Conservation (phyloP, 2,113 vertebrate genomes). For the Trichomycterus rosablanca region DNA sequence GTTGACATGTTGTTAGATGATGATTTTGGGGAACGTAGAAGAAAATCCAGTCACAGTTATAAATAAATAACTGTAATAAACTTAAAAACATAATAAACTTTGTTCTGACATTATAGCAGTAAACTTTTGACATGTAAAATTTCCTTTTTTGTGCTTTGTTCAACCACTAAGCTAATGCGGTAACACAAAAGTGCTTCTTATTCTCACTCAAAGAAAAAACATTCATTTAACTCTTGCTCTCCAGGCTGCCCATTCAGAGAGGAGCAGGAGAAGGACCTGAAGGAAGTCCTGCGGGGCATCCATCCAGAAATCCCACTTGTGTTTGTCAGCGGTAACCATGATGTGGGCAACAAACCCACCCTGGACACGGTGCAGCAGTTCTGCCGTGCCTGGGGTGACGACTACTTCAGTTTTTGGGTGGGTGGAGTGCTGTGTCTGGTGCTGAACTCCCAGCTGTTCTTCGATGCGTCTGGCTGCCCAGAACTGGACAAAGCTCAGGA, state of each 20-base stretch:
- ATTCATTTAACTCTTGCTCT: background rate
- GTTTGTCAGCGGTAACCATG: constrained; percentile 93
- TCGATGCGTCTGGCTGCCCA: constrained; percentile 75
- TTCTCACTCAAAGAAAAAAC: no score
- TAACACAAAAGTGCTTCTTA: no score
- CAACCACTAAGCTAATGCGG: no score
- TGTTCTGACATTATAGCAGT: no score
- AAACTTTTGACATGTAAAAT: no score
- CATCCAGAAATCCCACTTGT: constrained; percentile 80
- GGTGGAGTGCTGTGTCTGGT: constrained; percentile 89
- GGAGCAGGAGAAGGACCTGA: constrained; percentile 81
- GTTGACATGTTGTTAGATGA: no score
- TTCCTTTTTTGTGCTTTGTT: no score
- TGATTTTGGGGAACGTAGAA: no score
- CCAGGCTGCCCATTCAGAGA: constrained; percentile 75
- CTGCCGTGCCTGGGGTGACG: constrained; percentile 82
- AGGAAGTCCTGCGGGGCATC: constrained; percentile 66
- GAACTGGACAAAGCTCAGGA: constrained; percentile 79
- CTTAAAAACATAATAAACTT: no score
- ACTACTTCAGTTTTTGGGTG: constrained; percentile 96
- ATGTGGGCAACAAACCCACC: constrained; percentile 85
- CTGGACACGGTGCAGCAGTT: constrained; percentile 71
- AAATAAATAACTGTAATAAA: no score
- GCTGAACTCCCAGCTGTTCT: constrained; percentile 90
- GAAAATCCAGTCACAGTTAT: no score